phyloP scores from a whole-genome alignment of 2,113 vertebrate species.

The Pteropus alecto region DNA sequence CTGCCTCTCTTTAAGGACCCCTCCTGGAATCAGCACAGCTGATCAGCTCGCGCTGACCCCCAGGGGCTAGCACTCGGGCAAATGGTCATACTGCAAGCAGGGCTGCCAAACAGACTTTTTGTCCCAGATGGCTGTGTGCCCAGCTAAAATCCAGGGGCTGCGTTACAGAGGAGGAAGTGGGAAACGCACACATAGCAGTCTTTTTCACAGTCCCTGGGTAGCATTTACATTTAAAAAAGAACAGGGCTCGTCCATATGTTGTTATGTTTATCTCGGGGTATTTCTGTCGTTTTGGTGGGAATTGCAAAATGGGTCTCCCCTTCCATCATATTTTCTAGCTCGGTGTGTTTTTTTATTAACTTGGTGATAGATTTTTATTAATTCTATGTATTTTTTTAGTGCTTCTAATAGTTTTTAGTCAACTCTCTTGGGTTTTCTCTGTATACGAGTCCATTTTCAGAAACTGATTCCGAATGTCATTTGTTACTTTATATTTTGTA shows the following conservation, averaged over 20 bases:
- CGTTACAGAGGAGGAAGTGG: not conserved
- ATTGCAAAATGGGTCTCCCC: not conserved
- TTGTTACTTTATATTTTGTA: not conserved
- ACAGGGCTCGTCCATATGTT: not conserved
- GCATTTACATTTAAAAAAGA: not conserved
- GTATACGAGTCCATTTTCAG: not conserved
- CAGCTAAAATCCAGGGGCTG: not conserved
- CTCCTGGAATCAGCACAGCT: too few relatives aligned
- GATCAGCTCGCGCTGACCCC: fast-evolving
- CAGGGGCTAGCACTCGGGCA: not conserved
- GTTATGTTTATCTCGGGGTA: too few relatives aligned
- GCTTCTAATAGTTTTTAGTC: not conserved
- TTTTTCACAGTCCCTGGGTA: not conserved
- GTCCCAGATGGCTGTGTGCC: not conserved
- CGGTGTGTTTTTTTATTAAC: too few relatives aligned
- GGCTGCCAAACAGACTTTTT: not conserved
- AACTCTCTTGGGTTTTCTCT: not conserved
- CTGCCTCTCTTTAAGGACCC: not conserved
- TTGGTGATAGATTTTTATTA: not conserved
- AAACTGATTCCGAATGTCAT: not conserved
- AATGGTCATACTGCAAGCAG: not conserved
- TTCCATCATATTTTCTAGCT: not conserved
- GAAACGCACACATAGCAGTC: not conserved
- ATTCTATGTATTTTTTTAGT: not conserved
- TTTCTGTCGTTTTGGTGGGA: not conserved